Percentiles rank a stretch among this genome's conserved stretches.
These are phyloP conservation scores for Macaria notata DNA, from an alignment of 2,888 invertebrate species.

Conservation along the genomic window DNA sequence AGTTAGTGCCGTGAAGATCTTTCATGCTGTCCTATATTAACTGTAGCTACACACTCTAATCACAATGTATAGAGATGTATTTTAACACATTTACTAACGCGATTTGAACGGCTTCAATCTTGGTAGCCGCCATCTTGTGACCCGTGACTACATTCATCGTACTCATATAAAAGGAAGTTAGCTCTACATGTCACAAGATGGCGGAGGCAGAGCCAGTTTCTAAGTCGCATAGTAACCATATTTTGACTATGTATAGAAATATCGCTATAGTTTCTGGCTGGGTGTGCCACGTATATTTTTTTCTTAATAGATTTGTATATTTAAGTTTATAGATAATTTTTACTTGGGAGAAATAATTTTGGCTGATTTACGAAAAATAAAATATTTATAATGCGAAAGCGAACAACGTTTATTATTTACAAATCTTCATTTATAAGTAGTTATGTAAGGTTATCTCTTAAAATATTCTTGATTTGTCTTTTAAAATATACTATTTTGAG, in stretches of 20 bases:
- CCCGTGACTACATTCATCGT: too few relatives aligned
- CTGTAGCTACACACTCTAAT: too few relatives aligned
- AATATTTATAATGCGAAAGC: constrained; percentile 72
- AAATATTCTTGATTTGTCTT: too few relatives aligned
- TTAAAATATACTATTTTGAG: not conserved
- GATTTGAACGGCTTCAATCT: too few relatives aligned
- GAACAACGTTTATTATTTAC: constrained; percentile 44
- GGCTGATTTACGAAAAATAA: constrained; percentile 75
- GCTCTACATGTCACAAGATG: too few relatives aligned
- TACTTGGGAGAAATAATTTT: constrained; percentile 75
- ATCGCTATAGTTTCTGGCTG: constrained; percentile 20
- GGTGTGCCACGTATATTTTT: constrained; percentile 48
- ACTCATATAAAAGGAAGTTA: too few relatives aligned
- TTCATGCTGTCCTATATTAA: constrained; percentile 16
- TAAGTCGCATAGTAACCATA: not conserved
- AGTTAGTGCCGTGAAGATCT: constrained; percentile 26
- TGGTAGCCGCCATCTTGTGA: too few relatives aligned
- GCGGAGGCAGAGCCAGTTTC: too few relatives aligned
- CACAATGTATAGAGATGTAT: constrained; percentile 21
- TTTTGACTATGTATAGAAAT: not conserved
- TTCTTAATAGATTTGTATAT: constrained; percentile 61
- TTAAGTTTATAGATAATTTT: constrained; percentile 74
- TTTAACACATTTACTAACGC: constrained; percentile 11
- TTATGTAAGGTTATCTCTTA: not conserved
- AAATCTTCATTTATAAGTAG: not conserved